Percentiles rank a stretch among this genome's conserved stretches.
Evolutionary conservation across 23 tunicate genomes (phyloP).

Genomic region (Ascidia mentula): DNA sequence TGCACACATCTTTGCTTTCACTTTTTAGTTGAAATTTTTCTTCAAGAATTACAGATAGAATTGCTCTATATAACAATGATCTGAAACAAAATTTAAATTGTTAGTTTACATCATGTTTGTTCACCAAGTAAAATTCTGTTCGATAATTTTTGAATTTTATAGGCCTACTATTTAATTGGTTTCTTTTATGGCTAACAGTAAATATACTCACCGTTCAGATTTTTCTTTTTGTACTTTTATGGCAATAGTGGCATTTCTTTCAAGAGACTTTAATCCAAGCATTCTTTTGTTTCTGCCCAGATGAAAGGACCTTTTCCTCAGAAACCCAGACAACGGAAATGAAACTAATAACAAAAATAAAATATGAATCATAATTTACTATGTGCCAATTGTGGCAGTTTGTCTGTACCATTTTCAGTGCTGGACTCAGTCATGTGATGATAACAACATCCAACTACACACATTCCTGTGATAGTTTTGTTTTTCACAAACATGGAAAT

Average conservation of each 20-base stretch:
- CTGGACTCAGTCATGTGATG: conserved; percentile 45
- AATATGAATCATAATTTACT: not conserved
- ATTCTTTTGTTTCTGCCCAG: conserved; percentile 80
- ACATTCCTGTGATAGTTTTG: conserved; percentile 20
- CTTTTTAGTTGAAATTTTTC: conserved; percentile 32
- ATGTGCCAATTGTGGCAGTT: not conserved
- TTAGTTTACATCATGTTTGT: not conserved
- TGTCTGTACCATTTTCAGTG: not conserved
- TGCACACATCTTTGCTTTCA: conserved; percentile 28
- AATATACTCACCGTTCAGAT: conserved; percentile 44
- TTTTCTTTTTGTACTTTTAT: not conserved
- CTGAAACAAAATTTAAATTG: conserved; percentile 20
- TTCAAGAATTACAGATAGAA: conserved; percentile 52
- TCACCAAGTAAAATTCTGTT: not conserved
- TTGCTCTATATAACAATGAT: conserved; percentile 78
- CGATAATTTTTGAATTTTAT: too few relatives aligned
- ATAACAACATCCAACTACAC: conserved; percentile 88
- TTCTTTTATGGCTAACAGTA: not conserved
- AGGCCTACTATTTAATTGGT: too few relatives aligned
- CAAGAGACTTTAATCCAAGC: conserved; percentile 62
- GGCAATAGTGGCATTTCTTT: conserved; percentile 20
- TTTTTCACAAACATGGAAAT: conserved; percentile 36
- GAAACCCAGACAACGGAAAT: conserved; percentile 59
- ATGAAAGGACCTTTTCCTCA: conserved; percentile 9
- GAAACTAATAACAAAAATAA: conserved; percentile 18